Evolutionary conservation across 1,140 invertebrate genomes (phyloP).

Genomic region (Dryas iulia): DNA sequence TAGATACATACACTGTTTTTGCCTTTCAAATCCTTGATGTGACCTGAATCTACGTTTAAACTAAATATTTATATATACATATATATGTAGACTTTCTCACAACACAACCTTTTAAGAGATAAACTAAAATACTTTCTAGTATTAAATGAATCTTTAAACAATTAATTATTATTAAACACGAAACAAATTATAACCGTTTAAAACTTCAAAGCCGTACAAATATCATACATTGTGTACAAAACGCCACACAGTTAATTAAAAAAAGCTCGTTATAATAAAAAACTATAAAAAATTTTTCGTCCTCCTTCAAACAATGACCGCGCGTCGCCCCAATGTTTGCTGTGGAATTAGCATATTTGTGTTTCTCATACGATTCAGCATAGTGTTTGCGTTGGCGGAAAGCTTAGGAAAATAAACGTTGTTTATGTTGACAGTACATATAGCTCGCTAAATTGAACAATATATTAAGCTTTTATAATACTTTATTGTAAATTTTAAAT

Average conservation of each 20-base stretch:
- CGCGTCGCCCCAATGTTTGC: slow-evolving; percentile 40
- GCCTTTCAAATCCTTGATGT: too few relatives aligned
- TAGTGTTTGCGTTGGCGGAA: slow-evolving; percentile 32
- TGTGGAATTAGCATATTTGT: slow-evolving; percentile 57
- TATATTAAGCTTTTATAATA: neutral
- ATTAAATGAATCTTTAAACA: too few relatives aligned
- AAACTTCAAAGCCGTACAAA: slow-evolving; percentile 4
- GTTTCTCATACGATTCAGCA: slow-evolving; percentile 48
- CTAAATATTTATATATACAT: too few relatives aligned
- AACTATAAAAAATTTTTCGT: slow-evolving; percentile 37
- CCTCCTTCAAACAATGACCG: slow-evolving; percentile 52
- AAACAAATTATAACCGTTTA: neutral
- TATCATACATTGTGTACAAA: neutral
- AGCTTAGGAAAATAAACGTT: slow-evolving; percentile 36
- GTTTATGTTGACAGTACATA: slow-evolving; percentile 26
- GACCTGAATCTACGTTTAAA: too few relatives aligned
- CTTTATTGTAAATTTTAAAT: neutral
- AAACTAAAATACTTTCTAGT: too few relatives aligned
- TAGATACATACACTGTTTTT: neutral
- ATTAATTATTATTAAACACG: too few relatives aligned
- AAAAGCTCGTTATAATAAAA: slow-evolving; percentile 26
- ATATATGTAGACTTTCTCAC: too few relatives aligned
- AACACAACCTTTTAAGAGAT: too few relatives aligned
- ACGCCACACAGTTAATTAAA: slow-evolving; percentile 17
- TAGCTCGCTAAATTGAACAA: slow-evolving; percentile 23